Evolutionary conservation across 2,113 vertebrate species (phyloP).

Genomic region (Syngnathus typhle): DNA sequence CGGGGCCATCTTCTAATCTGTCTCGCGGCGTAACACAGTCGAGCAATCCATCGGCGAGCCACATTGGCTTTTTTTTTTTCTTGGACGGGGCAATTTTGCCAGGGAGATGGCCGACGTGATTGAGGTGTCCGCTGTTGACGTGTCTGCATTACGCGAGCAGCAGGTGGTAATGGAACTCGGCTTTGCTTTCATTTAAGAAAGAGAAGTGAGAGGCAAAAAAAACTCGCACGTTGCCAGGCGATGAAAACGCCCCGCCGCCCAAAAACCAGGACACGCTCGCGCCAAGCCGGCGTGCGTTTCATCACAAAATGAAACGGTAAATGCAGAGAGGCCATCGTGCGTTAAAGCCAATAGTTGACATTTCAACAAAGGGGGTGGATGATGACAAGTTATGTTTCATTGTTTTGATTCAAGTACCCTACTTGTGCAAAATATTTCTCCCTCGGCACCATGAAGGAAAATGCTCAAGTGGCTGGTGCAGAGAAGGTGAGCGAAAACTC

Average conservation of each 20-base stretch:
- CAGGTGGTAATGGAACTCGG: constrained; percentile 71
- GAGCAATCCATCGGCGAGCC: neutral
- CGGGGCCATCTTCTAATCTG: constrained; percentile 16
- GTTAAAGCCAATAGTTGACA: neutral
- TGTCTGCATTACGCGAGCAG: constrained; percentile 64
- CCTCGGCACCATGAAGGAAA: neutral
- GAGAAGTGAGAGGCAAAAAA: constrained; percentile 23
- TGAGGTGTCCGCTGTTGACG: constrained; percentile 67
- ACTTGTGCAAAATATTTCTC: no score
- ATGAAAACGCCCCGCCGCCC: constrained; percentile 17
- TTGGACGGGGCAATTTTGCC: constrained; percentile 32
- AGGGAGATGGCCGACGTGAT: constrained; percentile 55
- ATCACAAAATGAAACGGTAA: neutral
- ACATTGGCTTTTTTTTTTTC: constrained; percentile 26
- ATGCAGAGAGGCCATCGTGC: neutral
- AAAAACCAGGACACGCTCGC: constrained; percentile 16
- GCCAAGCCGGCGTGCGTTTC: neutral
- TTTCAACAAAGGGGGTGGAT: no score
- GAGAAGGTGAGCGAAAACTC: neutral
- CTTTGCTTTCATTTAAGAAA: constrained; percentile 58
- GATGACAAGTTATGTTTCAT: no score
- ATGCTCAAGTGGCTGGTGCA: neutral
- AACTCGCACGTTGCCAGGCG: neutral
- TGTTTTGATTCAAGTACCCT: no score
- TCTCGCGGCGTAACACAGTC: constrained; percentile 15